These are phyloP conservation scores for Brassicogethes aeneus DNA, from an alignment of 2,888 invertebrate species.

Conservation along the genomic window DNA sequence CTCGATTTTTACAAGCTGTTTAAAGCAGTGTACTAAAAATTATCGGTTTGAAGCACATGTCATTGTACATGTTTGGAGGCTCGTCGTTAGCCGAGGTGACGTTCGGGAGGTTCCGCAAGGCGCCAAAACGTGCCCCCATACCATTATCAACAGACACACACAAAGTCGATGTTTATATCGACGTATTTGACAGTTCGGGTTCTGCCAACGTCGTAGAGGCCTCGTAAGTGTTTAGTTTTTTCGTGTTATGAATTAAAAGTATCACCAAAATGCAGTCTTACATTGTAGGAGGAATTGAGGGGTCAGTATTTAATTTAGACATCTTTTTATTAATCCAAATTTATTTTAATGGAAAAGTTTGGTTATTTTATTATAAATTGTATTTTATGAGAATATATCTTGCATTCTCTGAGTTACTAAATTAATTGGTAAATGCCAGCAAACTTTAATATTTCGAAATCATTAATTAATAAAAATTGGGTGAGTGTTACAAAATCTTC, in stretches of 20 bases:
- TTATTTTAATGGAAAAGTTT: too few relatives aligned
- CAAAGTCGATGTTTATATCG: too few relatives aligned
- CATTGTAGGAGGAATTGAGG: slow-evolving; percentile 11
- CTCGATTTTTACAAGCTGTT: too few relatives aligned
- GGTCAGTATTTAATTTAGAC: slow-evolving; percentile 8
- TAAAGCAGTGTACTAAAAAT: too few relatives aligned
- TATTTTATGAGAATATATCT: background rate
- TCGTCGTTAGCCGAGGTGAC: too few relatives aligned
- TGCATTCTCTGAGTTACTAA: background rate
- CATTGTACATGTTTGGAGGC: too few relatives aligned
- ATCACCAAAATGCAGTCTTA: slow-evolving; percentile 3
- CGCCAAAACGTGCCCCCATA: too few relatives aligned
- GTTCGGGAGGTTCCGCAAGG: too few relatives aligned
- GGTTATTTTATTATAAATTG: background rate
- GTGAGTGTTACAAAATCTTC: background rate
- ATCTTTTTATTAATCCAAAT: background rate
- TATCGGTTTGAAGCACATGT: too few relatives aligned
- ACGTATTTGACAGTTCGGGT: slow-evolving; percentile 5
- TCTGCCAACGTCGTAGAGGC: slow-evolving; percentile 4
- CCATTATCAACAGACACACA: too few relatives aligned
- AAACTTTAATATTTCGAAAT: background rate
- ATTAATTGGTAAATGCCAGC: background rate
- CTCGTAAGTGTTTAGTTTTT: background rate
- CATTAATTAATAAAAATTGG: background rate
- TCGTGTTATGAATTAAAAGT: slow-evolving; percentile 10